Evolutionary conservation across 2,888 invertebrate species (phyloP).

Genomic region (Melinaea menophilus): DNA sequence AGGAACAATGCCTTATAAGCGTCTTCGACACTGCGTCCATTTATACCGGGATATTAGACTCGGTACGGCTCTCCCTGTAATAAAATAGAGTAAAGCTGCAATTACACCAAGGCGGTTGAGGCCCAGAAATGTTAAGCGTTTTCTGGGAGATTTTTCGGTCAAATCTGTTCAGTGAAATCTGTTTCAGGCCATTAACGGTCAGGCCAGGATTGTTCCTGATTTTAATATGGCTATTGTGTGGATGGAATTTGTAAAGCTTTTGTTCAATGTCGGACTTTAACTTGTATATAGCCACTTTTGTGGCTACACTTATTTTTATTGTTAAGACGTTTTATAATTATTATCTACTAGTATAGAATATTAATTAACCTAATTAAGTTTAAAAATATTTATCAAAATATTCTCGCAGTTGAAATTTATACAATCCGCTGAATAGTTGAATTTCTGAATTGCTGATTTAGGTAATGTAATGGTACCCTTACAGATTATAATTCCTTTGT

Average conservation of each 20-base stretch:
- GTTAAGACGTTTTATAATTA: background rate
- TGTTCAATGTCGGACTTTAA: background rate
- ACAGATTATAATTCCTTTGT: conserved; percentile 50
- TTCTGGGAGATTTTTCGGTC: conserved; percentile 27
- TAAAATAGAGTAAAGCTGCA: conserved; percentile 52
- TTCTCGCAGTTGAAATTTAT: too few relatives aligned
- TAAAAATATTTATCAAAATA: too few relatives aligned
- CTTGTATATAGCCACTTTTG: background rate
- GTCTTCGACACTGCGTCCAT: conserved; percentile 44
- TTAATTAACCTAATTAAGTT: too few relatives aligned
- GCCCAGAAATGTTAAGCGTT: conserved; percentile 29
- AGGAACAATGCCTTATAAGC: conserved; percentile 53
- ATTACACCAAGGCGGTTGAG: conserved; percentile 47
- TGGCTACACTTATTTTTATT: background rate
- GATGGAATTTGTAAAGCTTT: conserved; percentile 1
- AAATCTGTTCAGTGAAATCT: conserved; percentile 31
- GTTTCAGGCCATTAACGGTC: conserved; percentile 28
- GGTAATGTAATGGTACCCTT: background rate
- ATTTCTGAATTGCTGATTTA: background rate
- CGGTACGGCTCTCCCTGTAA: conserved; percentile 45
- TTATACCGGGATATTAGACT: conserved; percentile 60
- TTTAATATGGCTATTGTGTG: conserved; percentile 18
- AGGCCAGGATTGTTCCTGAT: conserved; percentile 11
- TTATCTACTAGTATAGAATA: background rate
- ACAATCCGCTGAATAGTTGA: too few relatives aligned